A percentile compares a stretch with the other conserved stretches of the same genome.
phyloP scores from a whole-genome alignment of 1,140 invertebrate species.

The Delia radicum region DNA sequence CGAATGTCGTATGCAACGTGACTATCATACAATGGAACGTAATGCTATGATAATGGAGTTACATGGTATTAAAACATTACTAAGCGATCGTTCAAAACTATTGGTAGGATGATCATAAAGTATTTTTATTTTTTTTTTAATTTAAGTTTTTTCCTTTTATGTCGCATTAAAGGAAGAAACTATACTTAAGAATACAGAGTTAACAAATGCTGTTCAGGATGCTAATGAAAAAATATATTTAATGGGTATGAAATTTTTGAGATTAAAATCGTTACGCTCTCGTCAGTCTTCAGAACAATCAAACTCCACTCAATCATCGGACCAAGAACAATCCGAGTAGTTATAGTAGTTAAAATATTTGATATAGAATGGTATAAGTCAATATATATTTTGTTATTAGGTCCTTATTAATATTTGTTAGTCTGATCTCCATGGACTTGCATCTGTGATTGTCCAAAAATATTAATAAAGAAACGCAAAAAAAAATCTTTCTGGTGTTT shows the following conservation, averaged over 20 bases:
- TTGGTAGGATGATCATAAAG: constrained; percentile 21
- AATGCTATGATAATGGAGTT: constrained; percentile 40
- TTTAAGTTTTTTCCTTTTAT: not conserved
- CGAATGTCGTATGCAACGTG: constrained; percentile 39
- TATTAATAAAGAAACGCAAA: too few relatives aligned
- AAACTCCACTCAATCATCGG: not conserved
- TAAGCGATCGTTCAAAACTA: constrained; percentile 5
- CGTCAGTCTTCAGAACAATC: not conserved
- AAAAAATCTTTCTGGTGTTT: too few relatives aligned
- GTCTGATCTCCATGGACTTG: too few relatives aligned
- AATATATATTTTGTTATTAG: too few relatives aligned
- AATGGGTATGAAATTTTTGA: constrained; percentile 28
- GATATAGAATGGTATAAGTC: too few relatives aligned
- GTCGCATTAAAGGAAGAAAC: constrained; percentile 23
- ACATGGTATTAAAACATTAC: constrained; percentile 32
- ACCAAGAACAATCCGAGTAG: not conserved
- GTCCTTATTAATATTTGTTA: too few relatives aligned
- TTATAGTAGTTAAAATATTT: too few relatives aligned
- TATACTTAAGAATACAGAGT: constrained; percentile 20
- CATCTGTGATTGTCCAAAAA: too few relatives aligned
- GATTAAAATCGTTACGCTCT: not conserved
- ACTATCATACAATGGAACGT: constrained; percentile 46
- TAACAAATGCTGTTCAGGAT: constrained; percentile 20
- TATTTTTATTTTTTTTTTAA: not conserved
- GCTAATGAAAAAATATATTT: constrained; percentile 29